Conservation (phyloP, 1,140 invertebrate genomes). For the Zaprionus capensis region DNA sequence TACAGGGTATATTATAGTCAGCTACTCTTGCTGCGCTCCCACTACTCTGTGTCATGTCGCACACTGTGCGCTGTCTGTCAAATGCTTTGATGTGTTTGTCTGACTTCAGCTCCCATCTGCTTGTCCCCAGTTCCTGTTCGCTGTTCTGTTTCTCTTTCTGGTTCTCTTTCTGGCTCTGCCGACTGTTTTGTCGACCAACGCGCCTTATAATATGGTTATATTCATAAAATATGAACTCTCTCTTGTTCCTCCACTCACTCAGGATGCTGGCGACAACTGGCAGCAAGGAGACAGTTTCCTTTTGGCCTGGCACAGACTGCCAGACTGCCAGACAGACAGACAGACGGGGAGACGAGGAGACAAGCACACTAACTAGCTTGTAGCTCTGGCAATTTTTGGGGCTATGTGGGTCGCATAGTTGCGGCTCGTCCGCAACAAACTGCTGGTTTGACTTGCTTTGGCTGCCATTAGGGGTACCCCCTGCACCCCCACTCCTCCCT, state of each 20-base stretch:
- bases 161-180: constrained; percentile 18
- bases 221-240: constrained; percentile 78
- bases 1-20: constrained; percentile 15
- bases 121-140: constrained; percentile 10
- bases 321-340: not conserved
- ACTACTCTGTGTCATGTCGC: constrained; percentile 30
- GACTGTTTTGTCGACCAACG: constrained; percentile 50
- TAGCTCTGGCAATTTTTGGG: constrained; percentile 56
- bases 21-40: not conserved
- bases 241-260: constrained; percentile 1
- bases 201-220: constrained; percentile 78
- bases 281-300: constrained; percentile 40
- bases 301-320: constrained; percentile 2
- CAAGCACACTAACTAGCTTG: constrained; percentile 61
- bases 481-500: not conserved
- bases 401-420: constrained; percentile 60
- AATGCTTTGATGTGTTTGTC: constrained; percentile 72
- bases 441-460: constrained; percentile 49
- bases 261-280: constrained; percentile 65
- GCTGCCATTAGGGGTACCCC: constrained; percentile 40
- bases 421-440: constrained; percentile 44
- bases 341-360: not conserved
- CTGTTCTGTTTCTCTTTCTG: not conserved
- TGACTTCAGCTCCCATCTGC: constrained; percentile 55
- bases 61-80: constrained; percentile 42